Evolutionary conservation across 2,888 invertebrate species (phyloP), one percentile per base, ranked within the genome.

Genomic region (Mechanitis messenoides): DNA sequence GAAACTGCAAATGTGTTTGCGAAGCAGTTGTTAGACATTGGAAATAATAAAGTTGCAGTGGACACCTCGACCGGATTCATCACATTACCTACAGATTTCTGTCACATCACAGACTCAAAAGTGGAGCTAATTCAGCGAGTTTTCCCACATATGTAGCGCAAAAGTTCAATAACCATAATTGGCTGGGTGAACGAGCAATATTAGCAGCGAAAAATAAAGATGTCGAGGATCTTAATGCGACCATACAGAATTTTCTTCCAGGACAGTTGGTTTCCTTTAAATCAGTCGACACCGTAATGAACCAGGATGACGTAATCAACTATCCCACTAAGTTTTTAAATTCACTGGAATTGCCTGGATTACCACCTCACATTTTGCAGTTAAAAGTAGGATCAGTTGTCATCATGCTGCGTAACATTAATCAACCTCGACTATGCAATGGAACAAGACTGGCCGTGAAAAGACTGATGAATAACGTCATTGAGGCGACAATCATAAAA

Each of bases 171-270:
- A 67, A 73, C 62, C 67, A 72, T 57, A 55, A 67, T 70, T 74
- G 56, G 73, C 20, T 20, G 20, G 20, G 1, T 64, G 69, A 73
- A 70, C 68, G 72, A 68, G 71, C 68, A 64, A 77, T 73, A 57
- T 59, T 64, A 4, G 64, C 61, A 20, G 59, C 59, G 45, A 66
- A 66, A 56, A 66, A 63, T 55, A 60, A 56, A 56, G 63, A 63
- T 59, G 63, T 64, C 47, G 53, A 58, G 9, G 58, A 35, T 50
- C 50, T 61, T 6, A 63, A 66, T 63, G 45, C 56, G 35, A 63
- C 50, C 31, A 63, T 61, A 61, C 61, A 65, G 53, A 53, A 53
- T 58, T 46, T 60, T 53, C 57, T 66, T 58, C n/a, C 45, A 47
- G 64, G 66, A 46, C 33, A 64, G 42, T 60, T 61, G 60, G 42